Conservation (phyloP, 2,113 vertebrate species). For the Thymallus thymallus region DNA sequence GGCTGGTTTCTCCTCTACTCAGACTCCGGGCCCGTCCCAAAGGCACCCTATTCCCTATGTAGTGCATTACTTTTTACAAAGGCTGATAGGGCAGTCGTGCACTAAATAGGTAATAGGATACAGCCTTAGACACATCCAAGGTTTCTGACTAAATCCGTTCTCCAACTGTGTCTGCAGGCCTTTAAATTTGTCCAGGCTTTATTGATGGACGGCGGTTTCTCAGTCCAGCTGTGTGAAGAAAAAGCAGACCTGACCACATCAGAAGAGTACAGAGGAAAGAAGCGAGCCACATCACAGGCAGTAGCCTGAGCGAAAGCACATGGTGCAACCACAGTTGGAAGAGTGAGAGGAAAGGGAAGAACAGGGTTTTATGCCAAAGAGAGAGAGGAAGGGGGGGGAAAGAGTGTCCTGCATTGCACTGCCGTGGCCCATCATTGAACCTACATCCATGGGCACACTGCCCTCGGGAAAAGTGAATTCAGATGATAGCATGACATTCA, state of each 20-base stretch:
- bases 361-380: slow-evolving; percentile 12
- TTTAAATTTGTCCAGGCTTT: slow-evolving; percentile 50
- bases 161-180: slow-evolving; percentile 23
- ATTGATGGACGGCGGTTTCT: slow-evolving; percentile 32
- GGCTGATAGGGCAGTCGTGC: not conserved
- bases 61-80: too few species aligned
- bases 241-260: slow-evolving; percentile 59
- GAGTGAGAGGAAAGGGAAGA: not conserved
- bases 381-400: slow-evolving; percentile 29
- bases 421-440: not conserved
- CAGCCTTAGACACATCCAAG: too few species aligned
- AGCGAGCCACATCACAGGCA: slow-evolving; percentile 59
- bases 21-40: not conserved
- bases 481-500: not conserved
- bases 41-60: too few species aligned
- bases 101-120: not conserved
- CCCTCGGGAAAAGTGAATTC: not conserved
- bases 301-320: slow-evolving; percentile 64
- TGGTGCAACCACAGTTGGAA: slow-evolving; percentile 51
- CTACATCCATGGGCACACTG: not conserved
- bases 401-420: not conserved
- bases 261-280: slow-evolving; percentile 55
- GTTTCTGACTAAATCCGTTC: not conserved
- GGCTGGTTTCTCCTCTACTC: slow-evolving; percentile 27
- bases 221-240: slow-evolving; percentile 50